phyloP scores from a whole-genome alignment of 2,797 vertebrate species.

The Parauchenoglanis ngamensis region DNA sequence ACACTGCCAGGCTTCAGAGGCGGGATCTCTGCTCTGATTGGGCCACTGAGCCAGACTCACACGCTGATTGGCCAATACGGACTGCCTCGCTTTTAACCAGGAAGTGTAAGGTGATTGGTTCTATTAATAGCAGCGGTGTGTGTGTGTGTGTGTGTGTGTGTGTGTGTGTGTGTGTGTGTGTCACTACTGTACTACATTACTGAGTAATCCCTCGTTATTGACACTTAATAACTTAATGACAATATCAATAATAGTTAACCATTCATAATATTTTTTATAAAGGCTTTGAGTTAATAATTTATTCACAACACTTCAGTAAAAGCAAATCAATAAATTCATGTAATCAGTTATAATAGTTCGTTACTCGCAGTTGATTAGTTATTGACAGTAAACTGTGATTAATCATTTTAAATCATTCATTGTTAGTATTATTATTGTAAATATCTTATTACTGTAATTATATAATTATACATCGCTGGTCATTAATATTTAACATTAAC shows the following conservation, averaged over 20 bases:
- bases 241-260: not conserved
- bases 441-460: not conserved
- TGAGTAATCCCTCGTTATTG: not conserved
- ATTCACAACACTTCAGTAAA: not conserved
- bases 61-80: not conserved
- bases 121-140: constrained; percentile 34
- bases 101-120: constrained; percentile 12
- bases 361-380: not conserved
- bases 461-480: not conserved
- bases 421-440: not conserved
- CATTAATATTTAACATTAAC: not conserved
- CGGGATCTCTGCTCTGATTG: constrained; percentile 3
- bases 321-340: not conserved
- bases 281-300: not conserved
- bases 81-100: not conserved
- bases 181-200: not conserved
- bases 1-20: not conserved
- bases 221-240: not conserved
- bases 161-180: no score
- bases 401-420: not conserved
- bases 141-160: no score
- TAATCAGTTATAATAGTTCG: not conserved
- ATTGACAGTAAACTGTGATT: not conserved
- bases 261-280: not conserved
- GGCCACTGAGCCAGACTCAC: not conserved